These are phyloP conservation scores for Drosophila suzukii DNA, from an alignment of 1,140 invertebrate species.

Conservation along the genomic window DNA sequence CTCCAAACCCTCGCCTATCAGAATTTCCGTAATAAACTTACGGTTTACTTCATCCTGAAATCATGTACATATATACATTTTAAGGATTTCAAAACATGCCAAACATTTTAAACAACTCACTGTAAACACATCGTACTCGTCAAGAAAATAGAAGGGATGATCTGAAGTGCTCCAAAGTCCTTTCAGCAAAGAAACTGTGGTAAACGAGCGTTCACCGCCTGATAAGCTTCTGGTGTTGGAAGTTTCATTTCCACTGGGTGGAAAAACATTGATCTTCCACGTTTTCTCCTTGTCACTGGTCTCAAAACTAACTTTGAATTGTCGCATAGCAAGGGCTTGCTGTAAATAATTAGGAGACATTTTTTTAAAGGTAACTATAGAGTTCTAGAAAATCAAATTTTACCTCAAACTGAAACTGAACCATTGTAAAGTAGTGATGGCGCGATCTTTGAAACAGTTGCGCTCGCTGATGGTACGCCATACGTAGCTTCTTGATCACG, in stretches of 20 bases:
- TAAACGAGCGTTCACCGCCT: constrained; percentile 97
- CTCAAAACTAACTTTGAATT: constrained; percentile 86
- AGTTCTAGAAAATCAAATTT: background rate
- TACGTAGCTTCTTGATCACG: constrained; percentile 51
- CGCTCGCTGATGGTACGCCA: constrained; percentile 50
- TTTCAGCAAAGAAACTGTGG: constrained; percentile 97
- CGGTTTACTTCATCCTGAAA: constrained; percentile 90
- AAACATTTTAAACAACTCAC: constrained; percentile 84
- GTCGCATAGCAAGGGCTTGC: constrained; percentile 53
- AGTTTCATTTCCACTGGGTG: constrained; percentile 82
- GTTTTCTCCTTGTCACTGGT: constrained; percentile 87
- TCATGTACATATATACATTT: constrained; percentile 86
- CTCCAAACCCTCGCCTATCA: constrained; percentile 87
- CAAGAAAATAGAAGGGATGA: constrained; percentile 97
- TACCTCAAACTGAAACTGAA: constrained; percentile 64
- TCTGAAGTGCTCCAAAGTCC: constrained; percentile 96
- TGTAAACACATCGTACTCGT: constrained; percentile 99
- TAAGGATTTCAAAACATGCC: constrained; percentile 87
- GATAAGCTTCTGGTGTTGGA: constrained; percentile 90
- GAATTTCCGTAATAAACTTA: constrained; percentile 88
- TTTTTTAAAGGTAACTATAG: background rate
- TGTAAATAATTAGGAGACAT: background rate
- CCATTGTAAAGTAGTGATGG: constrained; percentile 64
- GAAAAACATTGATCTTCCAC: constrained; percentile 87
- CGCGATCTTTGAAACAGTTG: constrained; percentile 55